A percentile compares a stretch with the other conserved stretches of the same genome.
These are phyloP conservation scores for Sarotherodon lohbergeri DNA, from an alignment of 2,113 vertebrate species.

Conservation along the genomic window DNA sequence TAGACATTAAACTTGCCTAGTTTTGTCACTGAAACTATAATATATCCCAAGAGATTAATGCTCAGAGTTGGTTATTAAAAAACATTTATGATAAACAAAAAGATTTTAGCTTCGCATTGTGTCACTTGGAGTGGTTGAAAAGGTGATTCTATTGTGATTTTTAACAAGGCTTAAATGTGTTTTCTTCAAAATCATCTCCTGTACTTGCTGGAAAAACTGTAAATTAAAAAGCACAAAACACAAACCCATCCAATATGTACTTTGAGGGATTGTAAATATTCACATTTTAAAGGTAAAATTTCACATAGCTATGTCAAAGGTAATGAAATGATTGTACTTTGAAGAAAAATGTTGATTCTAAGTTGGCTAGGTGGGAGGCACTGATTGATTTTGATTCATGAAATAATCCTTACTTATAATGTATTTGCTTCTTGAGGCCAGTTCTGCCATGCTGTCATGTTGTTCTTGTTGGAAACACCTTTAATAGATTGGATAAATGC, in stretches of 20 bases:
- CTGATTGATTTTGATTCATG: not conserved
- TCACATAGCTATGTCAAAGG: not conserved
- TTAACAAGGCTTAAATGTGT: not conserved
- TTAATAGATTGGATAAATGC: not conserved
- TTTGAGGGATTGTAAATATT: not conserved
- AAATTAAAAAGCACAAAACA: not conserved
- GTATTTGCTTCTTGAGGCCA: not conserved
- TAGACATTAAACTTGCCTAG: not conserved
- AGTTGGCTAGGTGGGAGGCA: not conserved
- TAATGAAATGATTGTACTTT: not conserved
- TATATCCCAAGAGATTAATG: not conserved
- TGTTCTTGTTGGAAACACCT: not conserved
- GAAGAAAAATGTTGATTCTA: not conserved
- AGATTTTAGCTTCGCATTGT: accelerated
- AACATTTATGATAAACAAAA: not conserved
- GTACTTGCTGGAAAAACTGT: not conserved
- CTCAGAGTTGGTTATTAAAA: not conserved
- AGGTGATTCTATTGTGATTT: not conserved
- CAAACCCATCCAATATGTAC: not conserved
- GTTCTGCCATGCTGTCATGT: not conserved
- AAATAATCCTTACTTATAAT: not conserved
- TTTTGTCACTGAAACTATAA: not conserved
- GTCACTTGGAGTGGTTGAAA: not conserved
- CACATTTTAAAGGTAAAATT: not conserved
- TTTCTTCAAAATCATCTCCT: not conserved